A percentile compares a stretch with the other conserved stretches of the same genome.
These are phyloP conservation scores for Danio choprae DNA, from an alignment of 2,797 vertebrate species.

Conservation along the genomic window DNA sequence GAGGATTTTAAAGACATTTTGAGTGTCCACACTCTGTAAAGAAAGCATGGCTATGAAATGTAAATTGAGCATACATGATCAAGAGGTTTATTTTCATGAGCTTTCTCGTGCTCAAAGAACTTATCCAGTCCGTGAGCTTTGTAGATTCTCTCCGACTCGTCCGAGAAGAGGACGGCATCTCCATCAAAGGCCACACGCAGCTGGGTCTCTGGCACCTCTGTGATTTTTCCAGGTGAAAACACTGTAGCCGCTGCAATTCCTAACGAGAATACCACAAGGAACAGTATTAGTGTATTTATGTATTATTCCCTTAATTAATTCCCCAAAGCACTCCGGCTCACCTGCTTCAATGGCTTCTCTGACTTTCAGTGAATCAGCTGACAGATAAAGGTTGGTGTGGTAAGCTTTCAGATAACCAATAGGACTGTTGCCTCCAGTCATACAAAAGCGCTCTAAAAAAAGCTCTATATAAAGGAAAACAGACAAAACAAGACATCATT, in stretches of 20 bases:
- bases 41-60: not conserved
- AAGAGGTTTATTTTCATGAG: constrained; percentile 90
- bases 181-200: constrained; percentile 94
- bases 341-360: constrained; percentile 92
- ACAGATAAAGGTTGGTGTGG: constrained; percentile 95
- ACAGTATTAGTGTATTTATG: not conserved
- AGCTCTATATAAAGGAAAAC: constrained; percentile 75
- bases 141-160: constrained; percentile 92
- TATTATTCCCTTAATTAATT: constrained; percentile 30
- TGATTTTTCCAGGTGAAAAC: constrained; percentile 86
- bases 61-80: constrained; percentile 83
- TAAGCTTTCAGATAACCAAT: constrained; percentile 95
- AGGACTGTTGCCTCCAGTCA: constrained; percentile 95
- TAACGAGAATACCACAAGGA: constrained; percentile 58
- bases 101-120: constrained; percentile 94
- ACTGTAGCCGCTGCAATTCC: constrained; percentile 95
- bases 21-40: not conserved
- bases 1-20: too few relatives aligned
- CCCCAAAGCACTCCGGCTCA: constrained; percentile 65
- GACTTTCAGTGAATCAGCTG: constrained; percentile 89
- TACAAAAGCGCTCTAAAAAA: constrained; percentile 94
- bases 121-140: constrained; percentile 91
- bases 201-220: constrained; percentile 87
- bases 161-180: constrained; percentile 93
- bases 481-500: not conserved